A percentile compares a stretch with the other conserved stretches of the same genome.
Evolutionary conservation across 2,888 invertebrate species (phyloP).

Genomic region (Dicyrtomina minuta): DNA sequence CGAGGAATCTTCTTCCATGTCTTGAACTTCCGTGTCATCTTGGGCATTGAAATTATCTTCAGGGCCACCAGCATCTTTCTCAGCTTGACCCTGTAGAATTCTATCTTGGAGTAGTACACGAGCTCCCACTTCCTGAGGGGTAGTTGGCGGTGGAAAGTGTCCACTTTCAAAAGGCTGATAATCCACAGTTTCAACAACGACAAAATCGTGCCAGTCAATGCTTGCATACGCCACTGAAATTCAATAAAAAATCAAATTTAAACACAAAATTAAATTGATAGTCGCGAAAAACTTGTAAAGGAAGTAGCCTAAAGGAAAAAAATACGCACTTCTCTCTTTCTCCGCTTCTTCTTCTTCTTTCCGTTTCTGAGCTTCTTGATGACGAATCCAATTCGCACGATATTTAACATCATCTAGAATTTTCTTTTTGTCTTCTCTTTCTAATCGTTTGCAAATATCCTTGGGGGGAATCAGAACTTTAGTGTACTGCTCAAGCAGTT

Average conservation of each 20-base stretch:
- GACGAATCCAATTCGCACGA: slow-evolving; percentile 93
- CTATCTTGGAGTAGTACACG: slow-evolving; percentile 79
- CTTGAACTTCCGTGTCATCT: slow-evolving; percentile 69
- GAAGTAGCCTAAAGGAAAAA: no score
- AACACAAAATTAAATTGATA: background rate
- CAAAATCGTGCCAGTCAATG: slow-evolving; percentile 99
- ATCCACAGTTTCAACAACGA: slow-evolving; percentile 99
- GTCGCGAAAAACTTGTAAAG: background rate
- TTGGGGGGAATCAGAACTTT: slow-evolving; percentile 94
- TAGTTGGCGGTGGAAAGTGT: slow-evolving; percentile 95
- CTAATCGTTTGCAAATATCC: slow-evolving; percentile 74
- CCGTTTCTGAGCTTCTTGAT: slow-evolving; percentile 87
- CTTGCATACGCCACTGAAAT: slow-evolving; percentile 83
- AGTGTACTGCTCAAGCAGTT: slow-evolving; percentile 96
- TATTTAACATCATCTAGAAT: slow-evolving; percentile 88
- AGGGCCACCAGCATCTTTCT: slow-evolving; percentile 38
- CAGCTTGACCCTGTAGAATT: slow-evolving; percentile 46
- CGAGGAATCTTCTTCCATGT: slow-evolving; percentile 79
- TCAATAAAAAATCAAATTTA: slow-evolving; percentile 16
- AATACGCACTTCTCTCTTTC: slow-evolving; percentile 82
- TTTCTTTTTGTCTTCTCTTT: slow-evolving; percentile 70
- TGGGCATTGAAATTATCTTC: slow-evolving; percentile 55
- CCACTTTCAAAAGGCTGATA: slow-evolving; percentile 95
- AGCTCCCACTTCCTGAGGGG: slow-evolving; percentile 94
- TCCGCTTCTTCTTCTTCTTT: slow-evolving; percentile 95